Percentiles rank a stretch among this genome's conserved stretches.
phyloP scores from a whole-genome alignment of 2,113 vertebrate species.

The Epinephelus cyanopodus region DNA sequence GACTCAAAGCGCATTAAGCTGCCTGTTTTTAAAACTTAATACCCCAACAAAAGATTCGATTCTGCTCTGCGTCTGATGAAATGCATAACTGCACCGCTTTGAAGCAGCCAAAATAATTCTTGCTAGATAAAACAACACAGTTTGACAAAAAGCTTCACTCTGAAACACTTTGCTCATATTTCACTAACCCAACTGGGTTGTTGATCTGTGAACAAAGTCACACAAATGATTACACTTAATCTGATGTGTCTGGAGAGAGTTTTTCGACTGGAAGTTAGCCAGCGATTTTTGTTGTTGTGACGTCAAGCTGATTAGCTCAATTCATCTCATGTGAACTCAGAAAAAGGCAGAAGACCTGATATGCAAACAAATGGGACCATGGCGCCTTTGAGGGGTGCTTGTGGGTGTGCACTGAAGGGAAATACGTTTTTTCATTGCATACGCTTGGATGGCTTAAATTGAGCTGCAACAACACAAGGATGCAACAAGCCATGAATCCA shows the following conservation, averaged over 20 bases:
- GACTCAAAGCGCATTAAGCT: background rate
- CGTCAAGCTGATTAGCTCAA: conserved; percentile 42
- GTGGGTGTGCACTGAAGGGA: background rate
- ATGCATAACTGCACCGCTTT: background rate
- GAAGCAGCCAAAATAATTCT: conserved; percentile 11
- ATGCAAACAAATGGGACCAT: conserved; percentile 15
- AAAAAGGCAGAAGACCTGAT: background rate
- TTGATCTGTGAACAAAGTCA: conserved; percentile 5
- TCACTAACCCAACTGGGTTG: background rate
- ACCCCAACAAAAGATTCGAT: background rate
- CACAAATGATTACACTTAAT: conserved; percentile 31
- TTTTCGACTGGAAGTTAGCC: conserved; percentile 17
- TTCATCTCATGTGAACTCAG: background rate
- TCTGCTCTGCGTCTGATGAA: conserved; percentile 10
- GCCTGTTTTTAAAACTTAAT: background rate
- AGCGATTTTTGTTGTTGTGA: conserved; percentile 9
- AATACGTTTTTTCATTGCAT: background rate
- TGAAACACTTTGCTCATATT: conserved; percentile 18
- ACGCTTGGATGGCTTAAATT: conserved; percentile 38
- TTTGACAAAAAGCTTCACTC: conserved; percentile 27
- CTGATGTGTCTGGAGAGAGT: conserved; percentile 6
- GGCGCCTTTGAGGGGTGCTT: conserved; percentile 22
- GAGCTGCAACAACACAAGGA: conserved; percentile 27
- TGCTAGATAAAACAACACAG: conserved; percentile 7
- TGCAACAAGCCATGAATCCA: conserved; percentile 11